Percentiles rank a stretch among this genome's conserved stretches.
phyloP scores from a whole-genome alignment of 2,797 vertebrate species.

The Poecilia velifera region DNA sequence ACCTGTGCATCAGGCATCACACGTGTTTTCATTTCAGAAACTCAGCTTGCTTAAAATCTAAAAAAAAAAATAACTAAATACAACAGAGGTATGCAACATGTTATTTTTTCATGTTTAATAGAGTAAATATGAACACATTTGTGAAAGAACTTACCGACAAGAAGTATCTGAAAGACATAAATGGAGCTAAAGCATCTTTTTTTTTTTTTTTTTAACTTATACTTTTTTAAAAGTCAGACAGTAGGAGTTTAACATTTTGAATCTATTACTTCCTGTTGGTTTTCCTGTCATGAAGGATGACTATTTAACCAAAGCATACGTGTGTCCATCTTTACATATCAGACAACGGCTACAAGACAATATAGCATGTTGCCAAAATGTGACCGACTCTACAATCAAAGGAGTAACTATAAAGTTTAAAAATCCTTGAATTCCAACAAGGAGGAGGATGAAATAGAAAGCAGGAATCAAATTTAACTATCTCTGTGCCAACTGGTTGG shows the following conservation, averaged over 20 bases:
- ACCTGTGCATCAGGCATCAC: conserved; percentile 21
- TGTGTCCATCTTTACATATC: neutral
- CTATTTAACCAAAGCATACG: neutral
- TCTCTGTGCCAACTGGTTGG: neutral
- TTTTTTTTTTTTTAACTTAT: neutral
- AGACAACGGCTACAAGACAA: neutral
- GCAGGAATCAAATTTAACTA: neutral
- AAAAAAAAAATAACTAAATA: neutral
- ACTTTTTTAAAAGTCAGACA: neutral
- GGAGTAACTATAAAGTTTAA: neutral
- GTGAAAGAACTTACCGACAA: neutral
- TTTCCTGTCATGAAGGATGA: too few species aligned
- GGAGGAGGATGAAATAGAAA: neutral
- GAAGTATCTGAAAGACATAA: neutral
- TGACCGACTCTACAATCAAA: neutral
- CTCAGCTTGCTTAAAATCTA: conserved; percentile 30
- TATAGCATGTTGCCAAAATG: neutral
- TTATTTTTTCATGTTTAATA: conserved; percentile 5
- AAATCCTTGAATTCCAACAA: neutral
- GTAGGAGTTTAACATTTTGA: neutral
- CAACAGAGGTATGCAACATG: conserved; percentile 34
- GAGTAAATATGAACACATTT: conserved; percentile 10
- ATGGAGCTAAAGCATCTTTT: neutral
- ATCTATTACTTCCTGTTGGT: neutral
- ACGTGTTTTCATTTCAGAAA: conserved; percentile 32